These are phyloP conservation scores for Pristionchus maxplancki DNA, from an alignment of 2,888 invertebrate species.

Conservation along the genomic window DNA sequence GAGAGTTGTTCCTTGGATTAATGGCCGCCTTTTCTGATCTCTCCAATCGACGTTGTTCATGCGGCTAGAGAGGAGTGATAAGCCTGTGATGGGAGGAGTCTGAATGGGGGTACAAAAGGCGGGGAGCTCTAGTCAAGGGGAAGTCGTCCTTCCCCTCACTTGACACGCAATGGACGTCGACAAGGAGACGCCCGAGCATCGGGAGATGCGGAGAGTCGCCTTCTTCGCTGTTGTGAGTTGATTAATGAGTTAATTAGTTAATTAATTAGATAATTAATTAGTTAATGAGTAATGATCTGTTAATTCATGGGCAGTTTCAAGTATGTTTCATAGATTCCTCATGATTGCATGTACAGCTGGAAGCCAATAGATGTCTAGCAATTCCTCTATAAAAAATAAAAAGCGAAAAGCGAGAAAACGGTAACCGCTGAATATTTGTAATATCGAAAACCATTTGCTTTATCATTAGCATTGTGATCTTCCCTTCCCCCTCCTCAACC, in stretches of 20 bases:
- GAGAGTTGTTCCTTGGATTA: too few species aligned
- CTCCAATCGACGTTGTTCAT: not conserved
- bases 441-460: too few species aligned
- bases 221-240: slow-evolving; percentile 73
- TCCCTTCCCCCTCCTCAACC: too few species aligned
- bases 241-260: not conserved
- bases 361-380: too few species aligned
- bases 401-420: too few species aligned
- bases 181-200: slow-evolving; percentile 66
- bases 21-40: not conserved
- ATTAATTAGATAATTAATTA: not conserved
- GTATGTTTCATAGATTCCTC: not conserved
- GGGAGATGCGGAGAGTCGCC: slow-evolving; percentile 76
- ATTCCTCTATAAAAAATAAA: too few species aligned
- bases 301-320: not conserved
- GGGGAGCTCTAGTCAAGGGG: not conserved
- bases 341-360: too few species aligned
- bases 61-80: not conserved
- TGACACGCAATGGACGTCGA: slow-evolving; percentile 43
- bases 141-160: not conserved
- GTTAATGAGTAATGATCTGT: not conserved
- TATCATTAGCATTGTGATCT: too few species aligned
- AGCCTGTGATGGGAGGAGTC: not conserved
- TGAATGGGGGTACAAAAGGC: slow-evolving; percentile 13
- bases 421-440: too few species aligned